phyloP scores from a whole-genome alignment of 2,113 vertebrate genomes.

The Struthio camelus region DNA sequence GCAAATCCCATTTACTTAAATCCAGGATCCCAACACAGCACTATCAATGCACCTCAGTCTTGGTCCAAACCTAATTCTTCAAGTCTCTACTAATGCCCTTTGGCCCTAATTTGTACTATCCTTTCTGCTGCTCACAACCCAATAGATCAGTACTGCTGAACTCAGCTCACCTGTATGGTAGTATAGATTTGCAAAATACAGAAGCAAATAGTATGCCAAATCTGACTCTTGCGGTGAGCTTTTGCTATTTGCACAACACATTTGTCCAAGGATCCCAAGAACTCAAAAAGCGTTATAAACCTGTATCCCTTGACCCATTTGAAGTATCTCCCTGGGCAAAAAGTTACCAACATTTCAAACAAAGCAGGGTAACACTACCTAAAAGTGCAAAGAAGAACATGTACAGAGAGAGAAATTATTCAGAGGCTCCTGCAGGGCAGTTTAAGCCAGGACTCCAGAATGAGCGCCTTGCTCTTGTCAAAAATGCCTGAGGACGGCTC shows the following conservation, averaged over 20 bases:
- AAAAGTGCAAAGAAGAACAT: background rate
- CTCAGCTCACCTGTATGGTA: background rate
- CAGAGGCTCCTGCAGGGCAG: background rate
- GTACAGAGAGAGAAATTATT: background rate
- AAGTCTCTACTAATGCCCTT: background rate
- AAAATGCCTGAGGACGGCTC: background rate
- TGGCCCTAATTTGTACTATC: background rate
- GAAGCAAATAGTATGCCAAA: background rate
- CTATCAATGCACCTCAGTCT: background rate
- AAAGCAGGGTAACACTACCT: background rate
- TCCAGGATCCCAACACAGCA: background rate
- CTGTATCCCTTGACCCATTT: background rate
- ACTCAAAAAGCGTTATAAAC: background rate
- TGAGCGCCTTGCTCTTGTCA: background rate
- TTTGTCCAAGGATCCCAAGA: background rate
- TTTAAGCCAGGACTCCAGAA: background rate
- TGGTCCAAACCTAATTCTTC: background rate
- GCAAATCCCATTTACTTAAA: background rate
- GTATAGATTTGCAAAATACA: background rate
- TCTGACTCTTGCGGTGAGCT: background rate
- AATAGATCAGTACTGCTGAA: background rate
- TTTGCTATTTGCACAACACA: background rate
- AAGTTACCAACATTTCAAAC: background rate
- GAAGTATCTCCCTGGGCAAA: background rate
- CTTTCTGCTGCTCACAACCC: background rate